Conservation (phyloP, 1,140 invertebrate species). For the Lutraria rhynchaena region DNA sequence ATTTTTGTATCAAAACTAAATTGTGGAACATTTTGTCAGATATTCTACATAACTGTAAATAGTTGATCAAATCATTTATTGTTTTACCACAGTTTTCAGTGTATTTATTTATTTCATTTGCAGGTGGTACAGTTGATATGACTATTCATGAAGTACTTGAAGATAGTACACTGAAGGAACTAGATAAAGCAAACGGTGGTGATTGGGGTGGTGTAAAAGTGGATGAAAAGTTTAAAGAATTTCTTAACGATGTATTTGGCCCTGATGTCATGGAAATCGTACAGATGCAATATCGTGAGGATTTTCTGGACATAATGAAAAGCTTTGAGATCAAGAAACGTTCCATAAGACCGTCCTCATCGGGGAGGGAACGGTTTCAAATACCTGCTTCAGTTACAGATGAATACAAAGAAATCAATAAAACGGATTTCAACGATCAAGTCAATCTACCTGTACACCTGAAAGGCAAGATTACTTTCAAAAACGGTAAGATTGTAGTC, state of each 20-base stretch:
- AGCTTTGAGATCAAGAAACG: constrained; percentile 48
- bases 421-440: not conserved
- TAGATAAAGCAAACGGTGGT: constrained; percentile 53
- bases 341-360: not conserved
- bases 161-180: constrained; percentile 9
- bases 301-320: constrained; percentile 11
- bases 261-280: constrained; percentile 37
- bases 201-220: constrained; percentile 28
- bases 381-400: constrained; percentile 11
- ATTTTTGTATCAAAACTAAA: too few species aligned
- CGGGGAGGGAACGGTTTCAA: not conserved
- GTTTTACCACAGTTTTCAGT: not conserved
- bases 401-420: constrained; percentile 19
- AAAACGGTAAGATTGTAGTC: constrained; percentile 13
- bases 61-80: too few species aligned
- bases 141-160: constrained; percentile 33
- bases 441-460: not conserved
- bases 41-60: not conserved
- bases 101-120: not conserved
- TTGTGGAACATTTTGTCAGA: too few species aligned
- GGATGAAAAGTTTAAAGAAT: constrained; percentile 18
- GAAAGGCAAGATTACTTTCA: constrained; percentile 2
- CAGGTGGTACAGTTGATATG: constrained; percentile 54
- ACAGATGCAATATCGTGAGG: constrained; percentile 3
- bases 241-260: constrained; percentile 19